A percentile compares a stretch with the other conserved stretches of the same genome.
Conservation (phyloP, 1,140 invertebrate species). For the Conus betulinus region DNA sequence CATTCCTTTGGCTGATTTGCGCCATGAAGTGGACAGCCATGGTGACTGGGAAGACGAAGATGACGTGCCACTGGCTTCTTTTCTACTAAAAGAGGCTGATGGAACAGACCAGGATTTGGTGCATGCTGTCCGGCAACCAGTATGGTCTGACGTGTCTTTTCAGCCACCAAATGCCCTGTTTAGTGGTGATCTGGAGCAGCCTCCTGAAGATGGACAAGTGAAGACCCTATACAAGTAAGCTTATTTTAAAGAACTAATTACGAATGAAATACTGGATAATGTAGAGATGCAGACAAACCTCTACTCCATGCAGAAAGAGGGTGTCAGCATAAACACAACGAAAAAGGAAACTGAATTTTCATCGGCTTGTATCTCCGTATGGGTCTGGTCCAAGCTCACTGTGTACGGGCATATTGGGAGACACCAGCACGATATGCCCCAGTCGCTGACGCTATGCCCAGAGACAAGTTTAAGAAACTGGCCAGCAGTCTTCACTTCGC, state of each 20-base stretch:
- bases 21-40: too few species aligned
- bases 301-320: conserved; percentile 9
- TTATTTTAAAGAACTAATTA: not conserved
- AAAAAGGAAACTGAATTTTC: conserved; percentile 39
- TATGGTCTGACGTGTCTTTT: not conserved
- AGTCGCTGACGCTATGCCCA: conserved; percentile 37
- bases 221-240: not conserved
- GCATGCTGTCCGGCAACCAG: too few species aligned
- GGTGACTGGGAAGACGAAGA: too few species aligned
- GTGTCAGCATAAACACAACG: conserved; percentile 22
- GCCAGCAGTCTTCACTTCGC: conserved; percentile 41
- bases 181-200: not conserved
- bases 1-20: too few species aligned
- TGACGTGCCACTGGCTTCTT: too few species aligned
- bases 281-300: too few species aligned
- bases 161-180: not conserved
- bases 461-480: conserved; percentile 36
- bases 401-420: conserved; percentile 43
- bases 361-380: conserved; percentile 40
- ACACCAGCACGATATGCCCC: conserved; percentile 30
- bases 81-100: too few species aligned
- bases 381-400: conserved; percentile 34
- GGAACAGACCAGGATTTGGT: too few species aligned
- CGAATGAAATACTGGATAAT: too few species aligned
- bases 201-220: not conserved